Evolutionary conservation across 2,888 invertebrate genomes (phyloP).

Genomic region (Troides aeacus): DNA sequence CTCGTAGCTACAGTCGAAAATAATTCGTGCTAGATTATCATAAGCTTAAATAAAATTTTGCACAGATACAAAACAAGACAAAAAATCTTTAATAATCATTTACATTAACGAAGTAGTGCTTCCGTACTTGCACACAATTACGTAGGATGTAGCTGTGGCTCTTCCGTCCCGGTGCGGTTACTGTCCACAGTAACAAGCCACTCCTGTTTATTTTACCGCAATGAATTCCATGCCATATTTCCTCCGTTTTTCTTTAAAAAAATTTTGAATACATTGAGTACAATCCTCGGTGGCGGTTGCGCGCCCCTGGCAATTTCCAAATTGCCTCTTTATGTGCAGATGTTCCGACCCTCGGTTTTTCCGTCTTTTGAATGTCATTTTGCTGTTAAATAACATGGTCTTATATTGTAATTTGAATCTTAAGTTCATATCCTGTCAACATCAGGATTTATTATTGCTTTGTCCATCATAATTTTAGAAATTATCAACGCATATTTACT

Average conservation of each 20-base stretch:
- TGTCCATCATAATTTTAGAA: not conserved
- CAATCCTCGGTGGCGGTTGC: slow-evolving; percentile 74
- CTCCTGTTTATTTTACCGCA: slow-evolving; percentile 77
- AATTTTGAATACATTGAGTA: slow-evolving; percentile 78
- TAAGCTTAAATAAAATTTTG: not conserved
- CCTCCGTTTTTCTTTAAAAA: slow-evolving; percentile 58
- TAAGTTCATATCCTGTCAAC: slow-evolving; percentile 51
- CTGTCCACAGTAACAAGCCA: slow-evolving; percentile 63
- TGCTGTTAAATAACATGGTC: slow-evolving; percentile 78
- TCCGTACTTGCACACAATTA: slow-evolving; percentile 14
- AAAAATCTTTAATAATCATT: slow-evolving; percentile 1
- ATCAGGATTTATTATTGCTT: slow-evolving; percentile 34
- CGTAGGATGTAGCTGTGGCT: slow-evolving; percentile 8
- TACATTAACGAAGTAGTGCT: not conserved
- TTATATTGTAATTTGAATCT: slow-evolving; percentile 73
- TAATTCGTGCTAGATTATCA: too few relatives aligned
- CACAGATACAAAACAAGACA: not conserved
- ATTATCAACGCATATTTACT: not conserved
- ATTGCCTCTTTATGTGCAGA: slow-evolving; percentile 81
- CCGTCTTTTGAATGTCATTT: slow-evolving; percentile 80
- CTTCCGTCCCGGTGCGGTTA: slow-evolving; percentile 28
- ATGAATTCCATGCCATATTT: slow-evolving; percentile 75
- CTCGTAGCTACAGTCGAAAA: too few relatives aligned
- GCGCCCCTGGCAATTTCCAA: slow-evolving; percentile 79
- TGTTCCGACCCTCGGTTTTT: slow-evolving; percentile 78